Evolutionary conservation across 2,888 invertebrate genomes (phyloP), one percentile per base, ranked within the genome.

Genomic region (Parnassius orleans): DNA sequence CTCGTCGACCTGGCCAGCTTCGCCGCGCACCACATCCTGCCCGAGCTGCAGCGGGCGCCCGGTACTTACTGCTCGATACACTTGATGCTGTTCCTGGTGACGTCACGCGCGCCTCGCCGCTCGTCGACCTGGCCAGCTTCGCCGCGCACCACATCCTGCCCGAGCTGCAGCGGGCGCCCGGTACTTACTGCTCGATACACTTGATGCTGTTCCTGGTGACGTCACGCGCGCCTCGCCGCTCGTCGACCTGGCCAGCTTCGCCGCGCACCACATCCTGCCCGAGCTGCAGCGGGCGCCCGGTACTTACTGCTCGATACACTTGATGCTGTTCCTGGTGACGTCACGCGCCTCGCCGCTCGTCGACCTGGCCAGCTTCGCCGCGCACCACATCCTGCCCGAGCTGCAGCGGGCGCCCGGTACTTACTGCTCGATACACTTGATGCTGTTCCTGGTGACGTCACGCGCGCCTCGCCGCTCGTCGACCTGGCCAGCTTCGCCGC

Each of bases 1-100:
- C 93, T 99, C 62, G 98, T 99, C 10, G 96, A 98, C 74, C 91
- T 99, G 55, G 94, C 94, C 12, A 96, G 97, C 76, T 99, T 99
- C 91, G 98, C 96, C 69, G 93, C 93, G n/a, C 93, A 94, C 53
- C 97, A 98, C 72, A 96, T 98, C 69, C 84, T 97, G 64, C 95
- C 97, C 0, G 99, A 99, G 85, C 88, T 99, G 68, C 94, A 95
- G 75, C 92, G 95, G 68, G 82, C 93, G 5, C 93, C 96, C 78
- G 93, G 96, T 96, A 51, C 57, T 15, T 43, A 42, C 9, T 15
- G 7, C 42, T 10, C 1, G 15, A 15, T 15, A 15, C 15, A 15
- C 15, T 15, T 15, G 15, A 15, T 15, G 15, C 15, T 15, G 15
- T 15, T n/a, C 15, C 15, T 15, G 15, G 15, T 15, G 99, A 99